Base-by-base conservation (phyloP, 2,797 vertebrate genomes). In the Psittacula derbiana region DNA sequence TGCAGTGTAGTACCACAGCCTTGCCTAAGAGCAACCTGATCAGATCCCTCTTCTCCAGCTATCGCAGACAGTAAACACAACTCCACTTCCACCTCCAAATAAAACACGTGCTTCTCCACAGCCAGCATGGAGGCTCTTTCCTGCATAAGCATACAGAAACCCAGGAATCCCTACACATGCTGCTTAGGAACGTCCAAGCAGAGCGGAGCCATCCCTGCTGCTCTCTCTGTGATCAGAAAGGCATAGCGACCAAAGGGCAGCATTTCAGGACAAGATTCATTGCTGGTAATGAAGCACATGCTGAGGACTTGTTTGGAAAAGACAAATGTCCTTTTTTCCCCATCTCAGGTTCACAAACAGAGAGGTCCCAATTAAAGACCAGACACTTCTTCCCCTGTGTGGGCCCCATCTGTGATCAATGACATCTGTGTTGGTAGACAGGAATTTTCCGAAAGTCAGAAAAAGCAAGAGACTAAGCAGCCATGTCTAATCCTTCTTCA, bases 401-500 rank as follows among this genome's bases (percentile, higher is more conserved):
- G 66, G 44, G 41, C 52, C 58, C 58, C 58, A 76, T 89, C 79
- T 94, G 49, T 50, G 49, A 91, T 69, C 81, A 93, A 31, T 71
- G 74, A 87, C 90, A 88, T 95, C 61, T 12, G 18, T 2, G 4
- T 6, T 72, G 31, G 40, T 28, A 80, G 62, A 74, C 55, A 27
- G 75, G 65, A 27, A 15, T 17, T 8, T 40, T 93, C 83, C 53
- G 44, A 27, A 86, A 78, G 62, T 61, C 55, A 79, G 58, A 93
- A 92, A 81, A 92, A 71, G n/a, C 57, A 89, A 78, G 61, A 69
- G 65, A 53, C 31, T 85, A 93, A 92, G 81, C 89, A 94, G 66
- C 80, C 92, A 87, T 83, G 65, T 24, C 84, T 93, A 96, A 95
- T 88, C 57, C 43, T 55, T 86, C 69, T 80, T 90, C 81, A 90